phyloP scores from a whole-genome alignment of 2,888 invertebrate species.

The Orthonevra nobilis region DNA sequence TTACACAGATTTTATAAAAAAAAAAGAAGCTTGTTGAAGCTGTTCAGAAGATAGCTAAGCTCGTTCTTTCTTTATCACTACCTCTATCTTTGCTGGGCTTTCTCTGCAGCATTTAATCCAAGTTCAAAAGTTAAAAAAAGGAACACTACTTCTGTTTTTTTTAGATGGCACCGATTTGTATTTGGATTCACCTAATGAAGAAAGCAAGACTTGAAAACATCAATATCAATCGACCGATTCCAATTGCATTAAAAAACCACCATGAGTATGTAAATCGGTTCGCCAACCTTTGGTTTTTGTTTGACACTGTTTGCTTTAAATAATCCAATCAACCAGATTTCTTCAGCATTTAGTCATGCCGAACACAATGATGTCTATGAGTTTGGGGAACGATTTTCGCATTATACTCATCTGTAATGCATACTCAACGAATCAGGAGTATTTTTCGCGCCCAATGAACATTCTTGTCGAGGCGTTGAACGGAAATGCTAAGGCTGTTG shows the following conservation, averaged over 20 bases:
- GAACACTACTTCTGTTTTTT: no score
- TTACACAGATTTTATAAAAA: no score
- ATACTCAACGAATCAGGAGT: slow-evolving; percentile 95
- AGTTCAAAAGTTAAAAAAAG: no score
- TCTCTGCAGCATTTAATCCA: no score
- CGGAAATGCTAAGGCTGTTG: slow-evolving; percentile 84
- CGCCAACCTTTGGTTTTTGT: no score
- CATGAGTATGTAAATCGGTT: slow-evolving; percentile 83
- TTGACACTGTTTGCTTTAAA: slow-evolving; percentile 25
- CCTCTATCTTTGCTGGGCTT: no score
- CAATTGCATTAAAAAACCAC: slow-evolving; percentile 90
- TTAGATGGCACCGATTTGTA: slow-evolving; percentile 94
- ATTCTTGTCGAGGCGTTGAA: slow-evolving; percentile 93
- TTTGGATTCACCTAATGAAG: slow-evolving; percentile 97
- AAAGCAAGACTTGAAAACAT: slow-evolving; percentile 94
- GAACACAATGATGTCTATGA: slow-evolving; percentile 87
- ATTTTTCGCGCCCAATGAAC: slow-evolving; percentile 94
- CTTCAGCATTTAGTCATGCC: slow-evolving; percentile 91
- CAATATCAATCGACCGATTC: slow-evolving; percentile 88
- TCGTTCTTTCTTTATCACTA: no score
- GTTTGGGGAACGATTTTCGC: slow-evolving; percentile 92
- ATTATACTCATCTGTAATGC: slow-evolving; percentile 97
- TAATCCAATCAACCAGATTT: no score
- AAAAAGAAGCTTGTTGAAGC: no score
- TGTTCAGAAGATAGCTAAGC: no score